phyloP scores from a whole-genome alignment of 2,888 invertebrate species.

The Cataglyphis albicans region DNA sequence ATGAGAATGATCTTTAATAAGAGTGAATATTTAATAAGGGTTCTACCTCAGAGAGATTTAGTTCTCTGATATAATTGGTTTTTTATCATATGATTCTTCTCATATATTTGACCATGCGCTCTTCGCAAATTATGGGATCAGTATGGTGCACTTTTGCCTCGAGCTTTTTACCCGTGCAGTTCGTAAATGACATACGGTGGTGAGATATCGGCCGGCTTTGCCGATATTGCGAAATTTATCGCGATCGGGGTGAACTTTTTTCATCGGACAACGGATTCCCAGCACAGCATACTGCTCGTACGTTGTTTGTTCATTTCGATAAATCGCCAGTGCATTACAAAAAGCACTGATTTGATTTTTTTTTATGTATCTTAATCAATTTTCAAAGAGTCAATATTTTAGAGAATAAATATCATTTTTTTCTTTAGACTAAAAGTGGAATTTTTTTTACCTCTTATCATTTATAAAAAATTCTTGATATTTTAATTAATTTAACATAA shows the following conservation, averaged over 20 bases:
- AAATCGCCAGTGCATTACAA: conserved; percentile 18
- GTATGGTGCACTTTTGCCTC: conserved; percentile 16
- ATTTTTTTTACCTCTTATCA: background rate
- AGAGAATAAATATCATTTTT: background rate
- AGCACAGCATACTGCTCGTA: background rate
- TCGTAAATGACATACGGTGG: conserved; percentile 34
- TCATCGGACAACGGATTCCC: conserved; percentile 40
- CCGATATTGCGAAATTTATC: conserved; percentile 47
- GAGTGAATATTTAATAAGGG: background rate
- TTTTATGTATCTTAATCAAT: background rate
- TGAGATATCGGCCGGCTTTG: conserved; percentile 33
- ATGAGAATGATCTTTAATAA: background rate
- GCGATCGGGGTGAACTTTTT: conserved; percentile 35
- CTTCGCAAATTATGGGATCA: conserved; percentile 34
- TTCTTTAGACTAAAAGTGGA: background rate
- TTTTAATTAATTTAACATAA: background rate
- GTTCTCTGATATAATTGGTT: background rate
- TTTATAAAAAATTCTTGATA: background rate
- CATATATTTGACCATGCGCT: background rate
- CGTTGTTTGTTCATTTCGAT: conserved; percentile 20
- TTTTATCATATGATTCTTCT: conserved; percentile 4
- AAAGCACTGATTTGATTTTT: conserved; percentile 21
- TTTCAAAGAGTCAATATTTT: conserved; percentile 9
- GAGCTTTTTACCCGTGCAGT: conserved; percentile 31
- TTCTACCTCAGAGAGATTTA: background rate